Evolutionary conservation across 2,113 vertebrate species (phyloP).

Genomic region (Oostethus manadensis): DNA sequence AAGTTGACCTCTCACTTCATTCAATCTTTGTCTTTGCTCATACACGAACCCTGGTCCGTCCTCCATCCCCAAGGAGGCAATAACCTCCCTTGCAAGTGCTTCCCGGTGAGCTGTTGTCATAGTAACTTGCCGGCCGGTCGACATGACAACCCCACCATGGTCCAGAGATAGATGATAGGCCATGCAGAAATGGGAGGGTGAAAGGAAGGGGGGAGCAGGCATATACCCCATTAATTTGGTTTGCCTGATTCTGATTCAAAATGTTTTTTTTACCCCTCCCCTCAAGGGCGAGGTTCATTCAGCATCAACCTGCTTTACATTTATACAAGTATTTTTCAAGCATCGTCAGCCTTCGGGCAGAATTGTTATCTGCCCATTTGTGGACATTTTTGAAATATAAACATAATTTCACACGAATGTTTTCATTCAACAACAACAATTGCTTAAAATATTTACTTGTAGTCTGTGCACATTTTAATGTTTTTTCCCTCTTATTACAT

Average conservation of each 20-base stretch:
- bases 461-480: not conserved
- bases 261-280: conserved; percentile 20
- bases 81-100: conserved; percentile 67
- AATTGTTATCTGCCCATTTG: not conserved
- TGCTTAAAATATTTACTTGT: conserved; percentile 1
- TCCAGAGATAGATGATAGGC: conserved; percentile 72
- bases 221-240: conserved; percentile 57
- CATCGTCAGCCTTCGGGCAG: not conserved
- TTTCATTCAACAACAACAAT: not conserved
- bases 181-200: conserved; percentile 51
- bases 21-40: conserved; percentile 52
- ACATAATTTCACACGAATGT: not conserved
- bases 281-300: conserved; percentile 21
- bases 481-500: conserved; percentile 5
- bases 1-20: conserved; percentile 58
- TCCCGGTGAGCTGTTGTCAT: conserved; percentile 73
- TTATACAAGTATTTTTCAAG: conserved; percentile 49
- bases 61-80: conserved; percentile 67
- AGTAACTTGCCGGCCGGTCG: conserved; percentile 69
- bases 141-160: conserved; percentile 71
- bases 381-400: not conserved
- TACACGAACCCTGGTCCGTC: conserved; percentile 55
- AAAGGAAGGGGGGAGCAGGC: conserved; percentile 46
- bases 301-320: conserved; percentile 41
- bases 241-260: conserved; percentile 60